Evolutionary conservation across 2,113 vertebrate species (phyloP).

Genomic region (Turdus rufiventris): DNA sequence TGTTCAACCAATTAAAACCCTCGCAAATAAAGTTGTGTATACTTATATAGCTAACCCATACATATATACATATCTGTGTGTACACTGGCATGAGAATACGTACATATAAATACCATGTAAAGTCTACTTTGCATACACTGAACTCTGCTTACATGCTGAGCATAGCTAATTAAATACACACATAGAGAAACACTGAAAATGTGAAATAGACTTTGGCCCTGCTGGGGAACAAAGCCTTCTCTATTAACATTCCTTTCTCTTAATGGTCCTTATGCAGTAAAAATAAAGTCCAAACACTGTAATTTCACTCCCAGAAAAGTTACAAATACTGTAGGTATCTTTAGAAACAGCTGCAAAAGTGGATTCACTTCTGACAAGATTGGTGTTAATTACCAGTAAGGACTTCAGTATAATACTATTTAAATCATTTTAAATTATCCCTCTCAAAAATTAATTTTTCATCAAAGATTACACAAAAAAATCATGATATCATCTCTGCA

Average conservation of each 20-base stretch:
- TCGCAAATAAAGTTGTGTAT: conserved; percentile 15
- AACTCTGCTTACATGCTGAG: not conserved
- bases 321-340: conserved; percentile 79
- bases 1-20: conserved; percentile 61
- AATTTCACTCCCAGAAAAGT: conserved; percentile 75
- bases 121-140: not conserved
- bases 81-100: not conserved
- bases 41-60: conserved; percentile 1
- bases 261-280: conserved; percentile 68
- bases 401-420: conserved; percentile 82
- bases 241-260: conserved; percentile 61
- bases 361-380: conserved; percentile 79
- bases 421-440: conserved; percentile 88
- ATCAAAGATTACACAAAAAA: conserved; percentile 82
- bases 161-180: conserved; percentile 24
- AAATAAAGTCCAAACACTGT: conserved; percentile 79
- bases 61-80: conserved; percentile 22
- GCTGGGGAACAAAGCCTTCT: conserved; percentile 65
- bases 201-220: conserved; percentile 12
- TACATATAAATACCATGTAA: not conserved
- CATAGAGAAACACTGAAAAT: conserved; percentile 3
- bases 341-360: conserved; percentile 82
- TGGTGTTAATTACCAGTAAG: conserved; percentile 84
- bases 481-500: conserved; percentile 90
- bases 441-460: conserved; percentile 85